Percentiles rank a stretch among this genome's conserved stretches.
Conservation (phyloP, 2,797 vertebrate genomes). For the Brachyrhaphis roseni region DNA sequence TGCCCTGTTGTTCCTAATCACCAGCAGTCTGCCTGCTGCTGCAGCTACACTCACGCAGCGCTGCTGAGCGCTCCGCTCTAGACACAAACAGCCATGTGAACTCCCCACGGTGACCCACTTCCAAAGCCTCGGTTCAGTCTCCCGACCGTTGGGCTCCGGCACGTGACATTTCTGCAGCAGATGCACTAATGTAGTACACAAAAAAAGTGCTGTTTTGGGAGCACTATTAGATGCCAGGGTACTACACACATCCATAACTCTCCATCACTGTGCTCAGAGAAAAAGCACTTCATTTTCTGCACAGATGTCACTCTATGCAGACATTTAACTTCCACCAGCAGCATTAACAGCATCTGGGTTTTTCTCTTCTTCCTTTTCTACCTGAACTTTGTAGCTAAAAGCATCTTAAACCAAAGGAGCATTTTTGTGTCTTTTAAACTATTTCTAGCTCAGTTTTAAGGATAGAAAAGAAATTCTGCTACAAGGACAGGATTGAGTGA, state of each 20-base stretch:
- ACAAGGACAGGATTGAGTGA: slow-evolving; percentile 9
- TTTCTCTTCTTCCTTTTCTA: slow-evolving; percentile 3
- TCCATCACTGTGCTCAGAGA: slow-evolving; percentile 38
- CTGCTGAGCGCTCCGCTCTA: slow-evolving; percentile 32
- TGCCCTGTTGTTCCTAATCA: slow-evolving; percentile 75
- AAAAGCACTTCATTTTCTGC: slow-evolving; percentile 42
- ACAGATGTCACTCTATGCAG: slow-evolving; percentile 18
- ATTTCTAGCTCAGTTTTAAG: slow-evolving; percentile 13
- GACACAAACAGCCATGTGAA: slow-evolving; percentile 57
- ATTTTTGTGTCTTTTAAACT: background rate
- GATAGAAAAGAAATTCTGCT: slow-evolving; percentile 6
- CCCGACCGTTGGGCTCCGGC: slow-evolving; percentile 41
- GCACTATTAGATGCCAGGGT: slow-evolving; percentile 46
- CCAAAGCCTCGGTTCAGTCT: slow-evolving; percentile 43
- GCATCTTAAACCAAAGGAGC: slow-evolving; percentile 8
- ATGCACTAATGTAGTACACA: slow-evolving; percentile 50
- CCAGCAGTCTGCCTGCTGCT: slow-evolving; percentile 65
- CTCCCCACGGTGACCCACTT: slow-evolving; percentile 68
- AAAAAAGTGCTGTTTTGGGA: slow-evolving; percentile 23
- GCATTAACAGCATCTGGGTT: background rate
- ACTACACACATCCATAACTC: slow-evolving; percentile 30
- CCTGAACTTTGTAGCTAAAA: slow-evolving; percentile 4
- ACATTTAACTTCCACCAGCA: slow-evolving; percentile 16
- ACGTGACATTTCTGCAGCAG: slow-evolving; percentile 61
- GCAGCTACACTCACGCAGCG: slow-evolving; percentile 19